Percentiles rank a stretch among this genome's conserved stretches.
Evolutionary conservation across 1,140 invertebrate species (phyloP).

Genomic region (Brachionus manjavacas): DNA sequence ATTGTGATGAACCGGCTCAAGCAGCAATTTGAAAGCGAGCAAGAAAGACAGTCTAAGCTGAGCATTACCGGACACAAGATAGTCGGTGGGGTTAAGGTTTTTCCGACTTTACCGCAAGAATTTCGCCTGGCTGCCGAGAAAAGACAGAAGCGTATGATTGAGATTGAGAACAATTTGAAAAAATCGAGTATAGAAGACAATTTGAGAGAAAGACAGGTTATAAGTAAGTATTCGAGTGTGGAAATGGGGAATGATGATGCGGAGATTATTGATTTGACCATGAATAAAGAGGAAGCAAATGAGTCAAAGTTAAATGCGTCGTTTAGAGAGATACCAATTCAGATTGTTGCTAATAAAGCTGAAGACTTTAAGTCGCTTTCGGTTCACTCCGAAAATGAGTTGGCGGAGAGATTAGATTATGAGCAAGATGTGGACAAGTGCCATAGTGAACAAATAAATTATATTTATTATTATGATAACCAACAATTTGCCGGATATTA

Average conservation of each 20-base stretch:
- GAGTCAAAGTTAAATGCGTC: not conserved
- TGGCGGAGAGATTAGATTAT: not conserved
- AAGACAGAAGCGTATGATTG: conserved; percentile 1
- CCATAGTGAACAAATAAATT: not conserved
- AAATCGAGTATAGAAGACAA: not conserved
- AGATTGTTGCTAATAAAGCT: not conserved
- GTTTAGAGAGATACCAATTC: conserved; percentile 13
- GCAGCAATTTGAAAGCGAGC: not conserved
- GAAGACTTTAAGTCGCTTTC: not conserved
- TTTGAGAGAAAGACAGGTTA: not conserved
- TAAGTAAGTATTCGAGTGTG: not conserved
- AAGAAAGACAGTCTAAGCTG: not conserved
- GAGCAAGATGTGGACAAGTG: not conserved
- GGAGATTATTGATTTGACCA: conserved; percentile 37
- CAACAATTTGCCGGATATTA: conserved; percentile 35
- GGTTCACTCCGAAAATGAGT: not conserved
- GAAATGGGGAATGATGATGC: not conserved
- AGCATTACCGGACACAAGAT: conserved; percentile 19
- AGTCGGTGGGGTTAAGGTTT: conserved; percentile 36
- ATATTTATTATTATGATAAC: conserved; percentile 37
- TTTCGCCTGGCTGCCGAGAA: not conserved
- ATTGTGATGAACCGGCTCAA: not conserved
- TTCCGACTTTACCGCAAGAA: conserved; percentile 22
- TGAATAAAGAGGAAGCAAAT: conserved; percentile 21
- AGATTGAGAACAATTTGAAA: conserved; percentile 27